Evolutionary conservation across 1,140 invertebrate genomes (phyloP).

Genomic region (Hycleus cichorii): DNA sequence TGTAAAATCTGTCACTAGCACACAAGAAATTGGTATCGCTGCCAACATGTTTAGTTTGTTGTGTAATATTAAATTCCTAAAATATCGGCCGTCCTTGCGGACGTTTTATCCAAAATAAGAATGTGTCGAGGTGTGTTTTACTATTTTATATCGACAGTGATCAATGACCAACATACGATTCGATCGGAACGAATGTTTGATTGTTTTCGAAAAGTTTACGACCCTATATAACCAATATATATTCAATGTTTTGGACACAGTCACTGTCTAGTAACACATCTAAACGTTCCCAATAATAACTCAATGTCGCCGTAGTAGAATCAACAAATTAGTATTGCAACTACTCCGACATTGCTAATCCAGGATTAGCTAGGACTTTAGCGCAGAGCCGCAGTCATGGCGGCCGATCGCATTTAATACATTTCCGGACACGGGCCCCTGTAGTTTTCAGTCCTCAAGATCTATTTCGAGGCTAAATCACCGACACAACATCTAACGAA

Average conservation of each 20-base stretch:
- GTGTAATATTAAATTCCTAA: conserved; percentile 14
- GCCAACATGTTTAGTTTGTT: conserved; percentile 6
- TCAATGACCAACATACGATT: conserved; percentile 7
- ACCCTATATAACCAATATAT: neutral
- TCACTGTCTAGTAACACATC: conserved; percentile 24
- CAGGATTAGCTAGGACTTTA: conserved; percentile 38
- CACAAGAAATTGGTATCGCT: conserved; percentile 8
- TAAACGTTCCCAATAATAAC: conserved; percentile 38
- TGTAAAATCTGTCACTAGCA: too few relatives aligned
- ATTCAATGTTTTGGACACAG: conserved; percentile 10
- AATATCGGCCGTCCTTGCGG: conserved; percentile 8
- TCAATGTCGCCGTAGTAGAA: conserved; percentile 40
- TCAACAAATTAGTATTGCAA: conserved; percentile 43
- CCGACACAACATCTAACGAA: too few relatives aligned
- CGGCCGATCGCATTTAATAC: conserved; percentile 21
- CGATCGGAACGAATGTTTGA: neutral
- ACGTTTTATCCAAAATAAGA: conserved; percentile 5
- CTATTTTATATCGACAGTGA: conserved; percentile 1
- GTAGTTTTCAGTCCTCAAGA: too few relatives aligned
- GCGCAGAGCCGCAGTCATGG: conserved; percentile 35
- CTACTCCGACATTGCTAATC: conserved; percentile 41
- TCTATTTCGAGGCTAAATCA: too few relatives aligned
- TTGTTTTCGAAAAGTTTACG: too few relatives aligned
- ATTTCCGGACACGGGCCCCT: neutral
- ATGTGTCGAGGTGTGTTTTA: conserved; percentile 11